Conservation (phyloP, 1,140 invertebrate genomes). For the Drosophila pallidifrons region DNA sequence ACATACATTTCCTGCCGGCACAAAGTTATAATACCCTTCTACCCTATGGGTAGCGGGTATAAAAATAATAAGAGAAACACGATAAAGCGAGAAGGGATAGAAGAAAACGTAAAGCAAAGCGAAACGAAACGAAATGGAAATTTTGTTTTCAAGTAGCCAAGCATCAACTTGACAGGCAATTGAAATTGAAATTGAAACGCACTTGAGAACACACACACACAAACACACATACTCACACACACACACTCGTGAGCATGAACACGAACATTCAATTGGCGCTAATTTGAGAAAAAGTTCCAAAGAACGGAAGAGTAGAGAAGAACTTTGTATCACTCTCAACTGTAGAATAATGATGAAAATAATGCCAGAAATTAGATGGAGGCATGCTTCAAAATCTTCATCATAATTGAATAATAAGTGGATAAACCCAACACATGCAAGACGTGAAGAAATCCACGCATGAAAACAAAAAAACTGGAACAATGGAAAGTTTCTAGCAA, state of each 20-base stretch:
- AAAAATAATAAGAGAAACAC: not conserved
- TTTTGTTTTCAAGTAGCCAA: constrained; percentile 36
- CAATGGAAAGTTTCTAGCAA: not conserved
- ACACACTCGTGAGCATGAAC: not conserved
- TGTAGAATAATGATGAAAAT: constrained; percentile 19
- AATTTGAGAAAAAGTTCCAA: constrained; percentile 40
- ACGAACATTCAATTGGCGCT: constrained; percentile 41
- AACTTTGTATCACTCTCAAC: not conserved
- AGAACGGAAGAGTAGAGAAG: constrained; percentile 9
- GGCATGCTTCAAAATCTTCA: not conserved
- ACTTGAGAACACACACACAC: constrained; percentile 38
- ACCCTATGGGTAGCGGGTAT: too few relatives aligned
- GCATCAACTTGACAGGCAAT: constrained; percentile 66
- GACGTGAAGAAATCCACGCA: not conserved
- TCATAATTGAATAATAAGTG: constrained; percentile 9
- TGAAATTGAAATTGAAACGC: constrained; percentile 73
- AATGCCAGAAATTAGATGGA: constrained; percentile 5
- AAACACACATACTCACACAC: too few relatives aligned
- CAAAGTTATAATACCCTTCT: too few relatives aligned
- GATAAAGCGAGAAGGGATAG: constrained; percentile 18
- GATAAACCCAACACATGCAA: not conserved
- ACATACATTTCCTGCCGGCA: too few relatives aligned
- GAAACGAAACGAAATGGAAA: constrained; percentile 59
- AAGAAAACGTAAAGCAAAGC: constrained; percentile 28
- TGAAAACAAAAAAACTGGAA: not conserved